Conservation (phyloP, 2,797 vertebrate species). For the Triplophysa yarkandensis region DNA sequence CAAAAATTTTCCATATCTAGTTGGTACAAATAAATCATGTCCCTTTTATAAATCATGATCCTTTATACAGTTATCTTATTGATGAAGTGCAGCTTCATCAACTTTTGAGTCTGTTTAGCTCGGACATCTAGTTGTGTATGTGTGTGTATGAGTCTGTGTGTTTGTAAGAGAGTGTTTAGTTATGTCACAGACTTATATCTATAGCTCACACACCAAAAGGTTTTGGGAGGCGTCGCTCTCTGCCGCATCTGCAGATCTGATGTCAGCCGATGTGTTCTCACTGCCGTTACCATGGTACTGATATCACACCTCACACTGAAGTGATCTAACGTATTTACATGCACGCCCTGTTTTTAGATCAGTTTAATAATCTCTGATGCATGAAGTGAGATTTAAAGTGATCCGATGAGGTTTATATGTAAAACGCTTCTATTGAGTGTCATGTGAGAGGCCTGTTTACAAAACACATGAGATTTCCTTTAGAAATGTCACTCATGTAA, state of each 20-base stretch:
- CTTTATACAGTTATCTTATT: not conserved
- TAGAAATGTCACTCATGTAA: not conserved
- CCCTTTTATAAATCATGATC: not conserved
- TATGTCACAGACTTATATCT: not conserved
- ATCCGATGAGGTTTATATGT: not conserved
- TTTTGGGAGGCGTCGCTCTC: not conserved
- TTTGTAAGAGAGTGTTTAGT: conserved; percentile 16
- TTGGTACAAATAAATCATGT: not conserved
- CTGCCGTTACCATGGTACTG: conserved; percentile 36
- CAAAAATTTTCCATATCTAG: not conserved
- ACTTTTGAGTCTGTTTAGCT: not conserved
- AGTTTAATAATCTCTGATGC: not conserved
- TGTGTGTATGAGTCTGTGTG: conserved; percentile 33
- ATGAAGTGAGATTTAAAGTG: not conserved
- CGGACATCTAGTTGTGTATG: conserved; percentile 3
- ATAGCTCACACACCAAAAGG: conserved; percentile 23
- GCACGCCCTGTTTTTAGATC: conserved; percentile 5
- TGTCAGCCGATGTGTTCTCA: conserved; percentile 26
- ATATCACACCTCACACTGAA: conserved; percentile 27
- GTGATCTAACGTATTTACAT: conserved; percentile 29
- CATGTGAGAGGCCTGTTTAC: not conserved
- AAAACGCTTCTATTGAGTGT: not conserved
- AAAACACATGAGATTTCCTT: not conserved
- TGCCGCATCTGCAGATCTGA: conserved; percentile 10
- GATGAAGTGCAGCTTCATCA: not conserved